Conservation (phyloP, 2,797 vertebrate genomes). For the Amniataba percoides region DNA sequence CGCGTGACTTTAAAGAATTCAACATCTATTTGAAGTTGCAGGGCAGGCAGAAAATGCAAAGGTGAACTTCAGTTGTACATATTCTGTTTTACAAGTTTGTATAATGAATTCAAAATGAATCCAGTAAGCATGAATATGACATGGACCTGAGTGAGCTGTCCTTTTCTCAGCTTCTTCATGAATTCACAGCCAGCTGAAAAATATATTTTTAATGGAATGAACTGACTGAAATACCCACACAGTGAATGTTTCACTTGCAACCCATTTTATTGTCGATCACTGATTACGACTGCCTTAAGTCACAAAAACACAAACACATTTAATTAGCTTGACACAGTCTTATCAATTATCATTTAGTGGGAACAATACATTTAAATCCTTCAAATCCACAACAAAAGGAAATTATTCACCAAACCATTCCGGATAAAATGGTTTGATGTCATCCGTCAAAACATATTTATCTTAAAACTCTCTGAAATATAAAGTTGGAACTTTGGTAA, state of each 20-base stretch:
- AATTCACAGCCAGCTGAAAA: slow-evolving; percentile 16
- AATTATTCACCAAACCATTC: background rate
- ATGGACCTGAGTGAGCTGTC: background rate
- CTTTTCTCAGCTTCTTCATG: slow-evolving; percentile 2
- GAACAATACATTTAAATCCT: slow-evolving; percentile 18
- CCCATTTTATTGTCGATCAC: background rate
- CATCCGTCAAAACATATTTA: background rate
- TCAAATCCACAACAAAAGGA: slow-evolving; percentile 1
- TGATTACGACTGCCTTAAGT: slow-evolving; percentile 27
- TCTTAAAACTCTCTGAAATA: background rate
- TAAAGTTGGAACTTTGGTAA: background rate
- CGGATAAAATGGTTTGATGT: background rate
- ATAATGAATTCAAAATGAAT: slow-evolving; percentile 24
- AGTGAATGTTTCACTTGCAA: slow-evolving; percentile 9
- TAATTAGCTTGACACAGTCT: slow-evolving; percentile 18
- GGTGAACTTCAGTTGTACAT: slow-evolving; percentile 21
- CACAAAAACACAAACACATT: slow-evolving; percentile 31
- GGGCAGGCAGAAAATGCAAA: slow-evolving; percentile 26
- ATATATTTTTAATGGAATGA: slow-evolving; percentile 1
- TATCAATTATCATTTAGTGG: slow-evolving; percentile 1
- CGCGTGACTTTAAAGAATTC: slow-evolving; percentile 43
- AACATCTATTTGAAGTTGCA: slow-evolving; percentile 61
- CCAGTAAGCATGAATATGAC: slow-evolving; percentile 32
- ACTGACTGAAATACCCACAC: slow-evolving; percentile 12
- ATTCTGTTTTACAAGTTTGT: slow-evolving; percentile 14